A percentile compares a stretch with the other conserved stretches of the same genome.
phyloP scores from a whole-genome alignment of 2,797 vertebrate genomes.

The Sebastiscus tertius region DNA sequence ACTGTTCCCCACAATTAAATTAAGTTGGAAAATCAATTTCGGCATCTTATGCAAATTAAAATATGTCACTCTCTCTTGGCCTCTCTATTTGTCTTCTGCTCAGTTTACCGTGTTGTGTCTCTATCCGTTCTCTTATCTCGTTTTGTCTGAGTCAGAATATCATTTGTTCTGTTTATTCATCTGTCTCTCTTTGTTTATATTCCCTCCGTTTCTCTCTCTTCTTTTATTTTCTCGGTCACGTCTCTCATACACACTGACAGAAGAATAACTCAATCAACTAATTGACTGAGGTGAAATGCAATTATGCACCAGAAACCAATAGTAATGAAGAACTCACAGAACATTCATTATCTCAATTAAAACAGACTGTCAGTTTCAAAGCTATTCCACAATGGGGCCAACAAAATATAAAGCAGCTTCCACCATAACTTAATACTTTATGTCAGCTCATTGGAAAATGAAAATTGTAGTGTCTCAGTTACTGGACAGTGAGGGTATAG shows the following conservation, averaged over 20 bases:
- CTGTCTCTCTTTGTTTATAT: conserved; percentile 31
- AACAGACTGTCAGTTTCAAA: conserved; percentile 46
- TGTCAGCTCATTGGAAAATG: conserved; percentile 10
- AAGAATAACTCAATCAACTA: conserved; percentile 54
- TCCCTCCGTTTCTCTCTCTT: background rate
- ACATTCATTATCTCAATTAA: conserved; percentile 67
- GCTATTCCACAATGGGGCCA: conserved; percentile 13
- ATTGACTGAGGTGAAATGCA: conserved; percentile 68
- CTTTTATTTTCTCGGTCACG: conserved; percentile 11
- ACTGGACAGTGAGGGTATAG: background rate
- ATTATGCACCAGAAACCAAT: conserved; percentile 69
- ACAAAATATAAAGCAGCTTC: conserved; percentile 22
- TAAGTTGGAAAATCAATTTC: conserved; percentile 76
- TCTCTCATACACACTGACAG: conserved; percentile 14
- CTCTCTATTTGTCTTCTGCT: conserved; percentile 48
- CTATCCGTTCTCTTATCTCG: conserved; percentile 15
- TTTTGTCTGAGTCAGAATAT: conserved; percentile 24
- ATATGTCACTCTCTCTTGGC: conserved; percentile 46
- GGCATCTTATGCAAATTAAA: conserved; percentile 71
- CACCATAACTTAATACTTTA: conserved; percentile 30
- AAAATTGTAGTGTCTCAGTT: conserved; percentile 1
- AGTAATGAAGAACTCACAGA: conserved; percentile 49
- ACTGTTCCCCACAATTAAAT: conserved; percentile 74
- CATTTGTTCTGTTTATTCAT: conserved; percentile 22
- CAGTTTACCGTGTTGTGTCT: conserved; percentile 7